These are phyloP conservation scores for Entomobrya proxima DNA, from an alignment of 2,888 invertebrate species.

Conservation along the genomic window DNA sequence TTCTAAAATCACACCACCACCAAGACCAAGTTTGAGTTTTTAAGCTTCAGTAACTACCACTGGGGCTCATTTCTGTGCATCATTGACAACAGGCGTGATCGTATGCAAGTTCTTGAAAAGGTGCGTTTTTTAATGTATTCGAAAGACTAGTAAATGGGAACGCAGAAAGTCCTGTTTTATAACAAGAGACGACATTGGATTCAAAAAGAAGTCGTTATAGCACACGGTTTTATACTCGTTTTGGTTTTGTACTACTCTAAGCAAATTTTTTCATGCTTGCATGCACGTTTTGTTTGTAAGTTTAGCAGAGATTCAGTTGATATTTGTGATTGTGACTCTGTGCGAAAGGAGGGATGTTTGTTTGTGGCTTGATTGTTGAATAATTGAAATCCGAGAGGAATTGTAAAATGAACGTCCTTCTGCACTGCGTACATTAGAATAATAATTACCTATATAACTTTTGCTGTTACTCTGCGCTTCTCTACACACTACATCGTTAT, in stretches of 20 bases:
- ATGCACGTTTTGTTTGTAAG: conserved; percentile 4
- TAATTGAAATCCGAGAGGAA: background rate
- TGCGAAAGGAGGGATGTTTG: background rate
- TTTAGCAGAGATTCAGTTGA: background rate
- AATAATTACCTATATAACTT: too few relatives aligned
- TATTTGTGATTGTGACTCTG: background rate
- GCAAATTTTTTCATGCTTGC: too few relatives aligned
- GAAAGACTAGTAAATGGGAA: background rate
- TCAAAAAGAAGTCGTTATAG: background rate
- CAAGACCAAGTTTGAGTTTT: too few relatives aligned
- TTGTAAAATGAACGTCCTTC: background rate
- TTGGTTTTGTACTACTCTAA: too few relatives aligned
- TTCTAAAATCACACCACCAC: too few relatives aligned
- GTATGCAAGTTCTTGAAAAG: background rate
- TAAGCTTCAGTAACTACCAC: too few relatives aligned
- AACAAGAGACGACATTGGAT: conserved; percentile 14
- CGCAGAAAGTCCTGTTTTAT: conserved; percentile 3
- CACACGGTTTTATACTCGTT: background rate
- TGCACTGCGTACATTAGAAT: background rate
- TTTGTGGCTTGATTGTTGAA: background rate
- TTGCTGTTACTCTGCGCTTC: background rate
- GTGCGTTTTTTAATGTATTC: background rate
- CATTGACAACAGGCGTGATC: too few relatives aligned
- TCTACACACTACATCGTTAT: background rate
- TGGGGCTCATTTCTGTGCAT: too few relatives aligned